Conservation (phyloP, 1,140 invertebrate genomes). For the Macrocentrus cingulum region DNA sequence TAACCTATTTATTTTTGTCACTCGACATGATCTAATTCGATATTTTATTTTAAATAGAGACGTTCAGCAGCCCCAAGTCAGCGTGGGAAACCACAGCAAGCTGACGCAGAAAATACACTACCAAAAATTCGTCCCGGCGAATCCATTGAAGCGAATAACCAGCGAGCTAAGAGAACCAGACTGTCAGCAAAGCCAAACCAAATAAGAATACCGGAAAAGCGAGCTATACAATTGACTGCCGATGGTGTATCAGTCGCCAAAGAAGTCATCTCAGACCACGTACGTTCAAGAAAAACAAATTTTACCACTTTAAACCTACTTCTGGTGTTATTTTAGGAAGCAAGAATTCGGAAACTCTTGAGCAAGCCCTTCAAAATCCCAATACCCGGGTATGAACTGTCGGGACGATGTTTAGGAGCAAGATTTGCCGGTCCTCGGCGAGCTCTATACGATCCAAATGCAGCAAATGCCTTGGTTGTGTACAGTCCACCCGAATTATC, state of each 20-base stretch:
- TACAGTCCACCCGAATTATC: conserved; percentile 81
- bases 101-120: conserved; percentile 41
- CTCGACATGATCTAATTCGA: background rate
- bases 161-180: conserved; percentile 38
- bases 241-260: conserved; percentile 43
- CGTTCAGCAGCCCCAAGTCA: conserved; percentile 64
- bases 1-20: background rate
- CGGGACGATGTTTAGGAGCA: conserved; percentile 75
- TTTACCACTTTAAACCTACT: conserved; percentile 21
- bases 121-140: conserved; percentile 17
- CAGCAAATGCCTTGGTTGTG: conserved; percentile 89
- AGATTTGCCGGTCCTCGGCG: conserved; percentile 68
- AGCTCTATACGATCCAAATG: conserved; percentile 90
- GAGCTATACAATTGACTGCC: conserved; percentile 43
- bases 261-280: conserved; percentile 54
- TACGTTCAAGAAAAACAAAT: conserved; percentile 37
- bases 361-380: conserved; percentile 94
- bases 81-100: conserved; percentile 53
- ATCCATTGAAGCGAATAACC: conserved; percentile 24
- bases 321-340: conserved; percentile 64
- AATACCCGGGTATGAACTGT: conserved; percentile 84
- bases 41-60: conserved; percentile 40
- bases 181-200: conserved; percentile 37
- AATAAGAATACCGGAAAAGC: conserved; percentile 43
- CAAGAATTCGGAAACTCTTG: conserved; percentile 78